Conservation (phyloP, 2,797 vertebrate genomes). For the Gorsachius magnificus region DNA sequence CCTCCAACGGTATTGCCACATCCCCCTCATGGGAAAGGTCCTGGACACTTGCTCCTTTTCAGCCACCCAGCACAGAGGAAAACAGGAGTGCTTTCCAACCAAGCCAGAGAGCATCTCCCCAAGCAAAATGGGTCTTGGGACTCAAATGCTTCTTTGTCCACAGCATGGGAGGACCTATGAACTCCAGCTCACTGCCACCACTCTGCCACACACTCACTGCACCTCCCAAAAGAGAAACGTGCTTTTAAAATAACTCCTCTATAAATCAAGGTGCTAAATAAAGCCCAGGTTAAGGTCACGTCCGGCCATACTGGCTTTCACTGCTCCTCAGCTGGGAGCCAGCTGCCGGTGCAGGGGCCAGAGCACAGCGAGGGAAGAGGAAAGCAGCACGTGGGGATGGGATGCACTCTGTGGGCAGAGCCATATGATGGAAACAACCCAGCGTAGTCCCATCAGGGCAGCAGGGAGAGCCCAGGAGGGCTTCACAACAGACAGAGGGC, state of each 20-base stretch:
- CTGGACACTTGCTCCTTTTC: neutral
- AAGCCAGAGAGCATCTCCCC: slow-evolving; percentile 11
- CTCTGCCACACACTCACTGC: neutral
- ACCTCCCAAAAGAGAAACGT: slow-evolving; percentile 26
- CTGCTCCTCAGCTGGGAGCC: neutral
- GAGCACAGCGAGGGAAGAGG: neutral
- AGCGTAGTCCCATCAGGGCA: neutral
- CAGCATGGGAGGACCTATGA: neutral
- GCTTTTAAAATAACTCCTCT: slow-evolving; percentile 57
- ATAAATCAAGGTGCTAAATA: slow-evolving; percentile 58
- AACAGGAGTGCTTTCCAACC: neutral
- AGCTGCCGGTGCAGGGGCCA: neutral
- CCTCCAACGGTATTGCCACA: slow-evolving; percentile 1
- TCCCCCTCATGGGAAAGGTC: neutral
- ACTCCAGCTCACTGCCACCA: neutral
- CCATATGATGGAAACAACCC: neutral
- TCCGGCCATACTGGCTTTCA: slow-evolving; percentile 23
- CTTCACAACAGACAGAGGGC: neutral
- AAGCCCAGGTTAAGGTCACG: slow-evolving; percentile 62
- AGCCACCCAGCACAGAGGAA: neutral
- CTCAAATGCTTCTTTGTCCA: slow-evolving; percentile 36
- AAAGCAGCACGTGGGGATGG: neutral
- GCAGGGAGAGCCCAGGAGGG: neutral
- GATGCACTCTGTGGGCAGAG: neutral
- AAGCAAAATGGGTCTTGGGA: neutral